Conservation (phyloP, 2,113 vertebrate genomes). For the Coptodon rendalli region DNA sequence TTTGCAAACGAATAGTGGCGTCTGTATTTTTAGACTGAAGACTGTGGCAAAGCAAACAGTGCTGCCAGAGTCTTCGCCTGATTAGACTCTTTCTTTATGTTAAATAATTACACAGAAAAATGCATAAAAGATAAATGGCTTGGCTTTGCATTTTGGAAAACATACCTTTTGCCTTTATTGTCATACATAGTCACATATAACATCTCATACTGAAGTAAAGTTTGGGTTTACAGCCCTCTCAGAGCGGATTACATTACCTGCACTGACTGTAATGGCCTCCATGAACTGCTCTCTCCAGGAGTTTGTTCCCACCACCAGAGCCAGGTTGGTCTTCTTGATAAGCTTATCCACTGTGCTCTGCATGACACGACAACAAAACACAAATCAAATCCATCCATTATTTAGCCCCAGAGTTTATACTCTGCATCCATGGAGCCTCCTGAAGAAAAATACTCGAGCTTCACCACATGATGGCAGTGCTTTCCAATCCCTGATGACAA, state of each 20-base stretch:
- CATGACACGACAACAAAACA: background rate
- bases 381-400: background rate
- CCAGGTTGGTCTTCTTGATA: slow-evolving; percentile 97
- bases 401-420: background rate
- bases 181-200: background rate
- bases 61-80: background rate
- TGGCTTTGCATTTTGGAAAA: background rate
- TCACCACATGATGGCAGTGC: slow-evolving; percentile 57
- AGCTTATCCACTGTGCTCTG: slow-evolving; percentile 97
- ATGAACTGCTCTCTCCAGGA: slow-evolving; percentile 98
- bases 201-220: background rate
- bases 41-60: background rate
- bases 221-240: background rate
- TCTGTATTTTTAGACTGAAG: background rate
- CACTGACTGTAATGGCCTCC: slow-evolving; percentile 97
- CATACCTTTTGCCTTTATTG: background rate
- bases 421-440: background rate
- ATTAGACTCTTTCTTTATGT: background rate
- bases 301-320: slow-evolving; percentile 95
- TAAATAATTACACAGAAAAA: background rate
- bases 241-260: slow-evolving; percentile 72
- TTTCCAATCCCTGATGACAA: background rate
- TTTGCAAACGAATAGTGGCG: background rate
- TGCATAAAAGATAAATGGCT: background rate
- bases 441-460: background rate